Percentiles rank a stretch among this genome's conserved stretches.
Conservation (phyloP, 1,140 invertebrate genomes). For the Helicoverpa zea region DNA sequence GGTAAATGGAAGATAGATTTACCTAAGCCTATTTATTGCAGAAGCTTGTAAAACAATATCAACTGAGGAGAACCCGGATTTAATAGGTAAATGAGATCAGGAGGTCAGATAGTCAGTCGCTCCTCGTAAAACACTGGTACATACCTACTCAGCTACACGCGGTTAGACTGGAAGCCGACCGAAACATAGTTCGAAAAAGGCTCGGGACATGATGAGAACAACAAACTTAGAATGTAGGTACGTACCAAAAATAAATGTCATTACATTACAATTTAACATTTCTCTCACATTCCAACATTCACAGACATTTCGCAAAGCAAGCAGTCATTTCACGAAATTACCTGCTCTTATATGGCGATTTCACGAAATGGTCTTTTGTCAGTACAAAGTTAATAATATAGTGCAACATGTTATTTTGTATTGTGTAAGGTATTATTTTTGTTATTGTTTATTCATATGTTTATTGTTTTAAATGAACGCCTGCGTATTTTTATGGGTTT, state of each 20-base stretch:
- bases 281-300: neutral
- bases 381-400: constrained; percentile 3
- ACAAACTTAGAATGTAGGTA: neutral
- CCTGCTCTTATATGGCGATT: neutral
- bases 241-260: neutral
- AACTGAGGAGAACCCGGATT: no score
- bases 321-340: constrained; percentile 13
- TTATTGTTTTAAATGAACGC: constrained; percentile 39
- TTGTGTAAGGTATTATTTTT: neutral
- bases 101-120: no score
- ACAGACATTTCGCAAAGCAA: neutral
- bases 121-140: no score
- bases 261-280: neutral
- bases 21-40: no score
- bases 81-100: no score
- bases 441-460: constrained; percentile 31
- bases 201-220: neutral
- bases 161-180: no score
- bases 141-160: no score
- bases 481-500: constrained; percentile 36
- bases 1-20: no score
- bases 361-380: constrained; percentile 8
- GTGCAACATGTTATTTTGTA: neutral
- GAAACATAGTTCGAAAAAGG: neutral
- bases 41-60: no score